Evolutionary conservation across 2,888 invertebrate species (phyloP).

Genomic region (Axea sp.): DNA sequence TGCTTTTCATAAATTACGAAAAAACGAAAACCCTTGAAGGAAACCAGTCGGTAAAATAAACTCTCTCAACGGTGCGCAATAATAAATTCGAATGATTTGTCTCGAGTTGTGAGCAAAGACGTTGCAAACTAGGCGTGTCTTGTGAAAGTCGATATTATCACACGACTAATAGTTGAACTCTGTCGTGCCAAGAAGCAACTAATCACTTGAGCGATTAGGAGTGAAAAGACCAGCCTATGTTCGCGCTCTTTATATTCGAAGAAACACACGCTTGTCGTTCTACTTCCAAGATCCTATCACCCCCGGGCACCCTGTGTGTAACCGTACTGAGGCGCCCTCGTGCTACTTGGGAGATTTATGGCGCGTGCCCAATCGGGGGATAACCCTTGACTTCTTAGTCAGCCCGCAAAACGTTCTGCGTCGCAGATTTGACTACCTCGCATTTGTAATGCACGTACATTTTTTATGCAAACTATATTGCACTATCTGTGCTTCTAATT

Average conservation of each 20-base stretch:
- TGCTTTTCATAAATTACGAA: no score
- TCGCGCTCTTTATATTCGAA: slow-evolving; percentile 59
- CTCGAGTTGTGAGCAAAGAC: slow-evolving; percentile 10
- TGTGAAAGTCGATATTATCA: slow-evolving; percentile 56
- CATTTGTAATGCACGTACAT: slow-evolving; percentile 47
- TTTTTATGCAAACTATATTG: slow-evolving; percentile 35
- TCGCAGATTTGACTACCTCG: slow-evolving; percentile 62
- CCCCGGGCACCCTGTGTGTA: slow-evolving; percentile 63
- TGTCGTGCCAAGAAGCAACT: slow-evolving; percentile 74
- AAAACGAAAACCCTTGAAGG: no score
- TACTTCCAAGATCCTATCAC: slow-evolving; percentile 68
- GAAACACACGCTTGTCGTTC: slow-evolving; percentile 67
- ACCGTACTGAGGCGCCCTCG: slow-evolving; percentile 67
- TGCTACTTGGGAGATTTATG: slow-evolving; percentile 73
- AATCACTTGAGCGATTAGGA: slow-evolving; percentile 72
- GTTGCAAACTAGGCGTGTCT: slow-evolving; percentile 43
- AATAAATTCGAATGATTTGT: slow-evolving; percentile 16
- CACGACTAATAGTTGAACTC: slow-evolving; percentile 70
- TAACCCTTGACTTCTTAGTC: slow-evolving; percentile 75
- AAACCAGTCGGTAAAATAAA: no score
- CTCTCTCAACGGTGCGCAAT: background rate
- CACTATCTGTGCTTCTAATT: slow-evolving; percentile 1
- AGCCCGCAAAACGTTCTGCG: slow-evolving; percentile 65
- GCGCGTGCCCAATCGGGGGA: slow-evolving; percentile 72
- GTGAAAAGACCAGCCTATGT: slow-evolving; percentile 57